Percentiles rank a stretch among this genome's conserved stretches.
Conservation (phyloP, 1,140 invertebrate genomes). For the Trachymyrmex septentrionalis region DNA sequence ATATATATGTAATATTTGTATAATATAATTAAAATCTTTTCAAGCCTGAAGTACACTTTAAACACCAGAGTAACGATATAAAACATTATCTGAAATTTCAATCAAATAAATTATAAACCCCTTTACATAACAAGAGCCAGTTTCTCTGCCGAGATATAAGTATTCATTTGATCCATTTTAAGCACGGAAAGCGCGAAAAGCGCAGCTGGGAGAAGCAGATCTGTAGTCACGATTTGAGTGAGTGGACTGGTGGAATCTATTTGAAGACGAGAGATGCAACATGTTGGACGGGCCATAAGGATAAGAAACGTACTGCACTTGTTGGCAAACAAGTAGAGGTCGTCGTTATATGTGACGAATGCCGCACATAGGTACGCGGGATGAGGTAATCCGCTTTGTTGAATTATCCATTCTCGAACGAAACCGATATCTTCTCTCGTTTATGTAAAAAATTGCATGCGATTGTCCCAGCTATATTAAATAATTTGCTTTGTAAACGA, state of each 20-base stretch:
- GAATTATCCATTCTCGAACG: neutral
- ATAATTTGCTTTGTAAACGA: neutral
- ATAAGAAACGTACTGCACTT: conserved; percentile 73
- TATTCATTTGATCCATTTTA: conserved; percentile 33
- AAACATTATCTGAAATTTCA: neutral
- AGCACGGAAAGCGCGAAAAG: conserved; percentile 31
- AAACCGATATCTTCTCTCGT: neutral
- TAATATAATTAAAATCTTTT: conserved; percentile 11
- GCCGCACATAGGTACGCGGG: conserved; percentile 45
- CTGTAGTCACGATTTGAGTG: conserved; percentile 25
- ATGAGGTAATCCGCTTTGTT: conserved; percentile 69
- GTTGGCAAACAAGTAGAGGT: conserved; percentile 77
- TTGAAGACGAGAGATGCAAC: conserved; percentile 79
- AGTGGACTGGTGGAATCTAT: conserved; percentile 77
- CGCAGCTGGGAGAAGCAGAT: conserved; percentile 24
- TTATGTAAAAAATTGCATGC: neutral
- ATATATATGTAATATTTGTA: neutral
- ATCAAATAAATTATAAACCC: neutral
- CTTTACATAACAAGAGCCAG: neutral
- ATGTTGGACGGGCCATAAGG: conserved; percentile 80
- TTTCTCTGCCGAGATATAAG: neutral
- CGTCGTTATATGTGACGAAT: conserved; percentile 70
- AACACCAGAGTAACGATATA: neutral
- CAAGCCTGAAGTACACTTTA: neutral
- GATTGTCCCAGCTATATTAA: neutral